phyloP scores from a whole-genome alignment of 2,888 invertebrate genomes.

The Dascillus cervinus region DNA sequence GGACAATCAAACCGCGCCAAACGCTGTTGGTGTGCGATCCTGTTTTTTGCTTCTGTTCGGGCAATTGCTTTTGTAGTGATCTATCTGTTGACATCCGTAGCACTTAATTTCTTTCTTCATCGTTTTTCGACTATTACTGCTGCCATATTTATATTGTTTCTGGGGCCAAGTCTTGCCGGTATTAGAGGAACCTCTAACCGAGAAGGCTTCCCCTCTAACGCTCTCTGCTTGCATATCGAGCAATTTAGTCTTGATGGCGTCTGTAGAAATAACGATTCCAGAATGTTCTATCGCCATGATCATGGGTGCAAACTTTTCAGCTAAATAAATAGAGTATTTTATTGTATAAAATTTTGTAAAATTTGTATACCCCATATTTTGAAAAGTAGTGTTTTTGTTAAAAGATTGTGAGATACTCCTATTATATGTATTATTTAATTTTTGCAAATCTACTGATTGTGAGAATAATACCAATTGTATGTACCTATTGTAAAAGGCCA shows the following conservation, averaged over 20 bases:
- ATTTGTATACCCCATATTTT: too few relatives aligned
- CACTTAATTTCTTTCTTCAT: slow-evolving; percentile 12
- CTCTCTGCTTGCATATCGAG: slow-evolving; percentile 6
- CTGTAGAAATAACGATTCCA: slow-evolving; percentile 8
- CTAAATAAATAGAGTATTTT: too few relatives aligned
- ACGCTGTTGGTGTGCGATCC: slow-evolving; percentile 12
- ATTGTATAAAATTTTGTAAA: too few relatives aligned
- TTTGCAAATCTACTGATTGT: too few relatives aligned
- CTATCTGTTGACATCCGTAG: slow-evolving; percentile 17
- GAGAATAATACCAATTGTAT: too few relatives aligned
- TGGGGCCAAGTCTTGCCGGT: background rate
- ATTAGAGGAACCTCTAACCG: background rate
- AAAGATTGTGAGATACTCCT: too few relatives aligned
- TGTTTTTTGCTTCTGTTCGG: too few relatives aligned
- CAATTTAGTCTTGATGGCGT: slow-evolving; percentile 14
- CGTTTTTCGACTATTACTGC: slow-evolving; percentile 1
- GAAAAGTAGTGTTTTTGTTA: too few relatives aligned
- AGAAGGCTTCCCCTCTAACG: slow-evolving; percentile 4
- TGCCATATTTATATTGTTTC: slow-evolving; percentile 6
- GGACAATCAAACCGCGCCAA: slow-evolving; percentile 22
- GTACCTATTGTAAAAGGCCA: too few relatives aligned
- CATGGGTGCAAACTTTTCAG: too few relatives aligned
- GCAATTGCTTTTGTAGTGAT: slow-evolving; percentile 20
- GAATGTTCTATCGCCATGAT: slow-evolving; percentile 19
- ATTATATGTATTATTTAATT: too few relatives aligned